phyloP scores from a whole-genome alignment of 30 jellyfish, hydroid and myxozoan genomes.

The Aurelia aurita region DNA sequence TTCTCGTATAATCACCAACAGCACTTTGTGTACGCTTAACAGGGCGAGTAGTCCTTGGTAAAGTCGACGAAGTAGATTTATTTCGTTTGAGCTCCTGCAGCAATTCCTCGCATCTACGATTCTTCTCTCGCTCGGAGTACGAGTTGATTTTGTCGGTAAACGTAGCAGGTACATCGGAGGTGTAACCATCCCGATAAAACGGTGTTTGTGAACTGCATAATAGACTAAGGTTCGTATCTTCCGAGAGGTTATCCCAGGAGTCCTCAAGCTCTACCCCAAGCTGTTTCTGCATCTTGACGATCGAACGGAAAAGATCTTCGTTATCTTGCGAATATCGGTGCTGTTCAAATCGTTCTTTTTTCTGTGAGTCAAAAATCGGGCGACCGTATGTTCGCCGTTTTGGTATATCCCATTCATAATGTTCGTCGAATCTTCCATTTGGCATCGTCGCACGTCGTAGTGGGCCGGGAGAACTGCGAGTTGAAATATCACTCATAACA shows the following conservation, averaged over 20 bases:
- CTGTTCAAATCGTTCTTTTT: slow-evolving; percentile 55
- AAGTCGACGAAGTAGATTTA: slow-evolving; percentile 37
- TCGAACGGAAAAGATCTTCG: slow-evolving; percentile 87
- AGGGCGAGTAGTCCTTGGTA: slow-evolving; percentile 61
- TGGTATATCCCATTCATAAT: slow-evolving; percentile 56
- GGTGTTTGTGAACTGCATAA: slow-evolving; percentile 68
- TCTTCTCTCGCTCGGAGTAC: slow-evolving; percentile 92
- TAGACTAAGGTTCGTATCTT: slow-evolving; percentile 74
- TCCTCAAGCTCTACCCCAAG: slow-evolving; percentile 90
- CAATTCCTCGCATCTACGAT: slow-evolving; percentile 91
- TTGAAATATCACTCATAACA: slow-evolving; percentile 87
- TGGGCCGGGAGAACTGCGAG: slow-evolving; percentile 91
- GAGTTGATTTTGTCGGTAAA: slow-evolving; percentile 62
- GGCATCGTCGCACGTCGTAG: slow-evolving; percentile 69
- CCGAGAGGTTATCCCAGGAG: slow-evolving; percentile 90
- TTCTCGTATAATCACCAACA: slow-evolving; percentile 69
- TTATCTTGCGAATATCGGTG: slow-evolving; percentile 79
- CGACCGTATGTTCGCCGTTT: slow-evolving; percentile 78
- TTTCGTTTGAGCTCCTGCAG: slow-evolving; percentile 90
- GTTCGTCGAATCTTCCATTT: slow-evolving; percentile 66
- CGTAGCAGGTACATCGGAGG: slow-evolving; percentile 77
- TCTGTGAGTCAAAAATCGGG: slow-evolving; percentile 46
- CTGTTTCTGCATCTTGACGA: slow-evolving; percentile 85
- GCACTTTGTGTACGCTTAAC: slow-evolving; percentile 79
- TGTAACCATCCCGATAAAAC: slow-evolving; percentile 80